phyloP scores from a whole-genome alignment of 2,113 vertebrate species.

The Erythrocercus mccallii region DNA sequence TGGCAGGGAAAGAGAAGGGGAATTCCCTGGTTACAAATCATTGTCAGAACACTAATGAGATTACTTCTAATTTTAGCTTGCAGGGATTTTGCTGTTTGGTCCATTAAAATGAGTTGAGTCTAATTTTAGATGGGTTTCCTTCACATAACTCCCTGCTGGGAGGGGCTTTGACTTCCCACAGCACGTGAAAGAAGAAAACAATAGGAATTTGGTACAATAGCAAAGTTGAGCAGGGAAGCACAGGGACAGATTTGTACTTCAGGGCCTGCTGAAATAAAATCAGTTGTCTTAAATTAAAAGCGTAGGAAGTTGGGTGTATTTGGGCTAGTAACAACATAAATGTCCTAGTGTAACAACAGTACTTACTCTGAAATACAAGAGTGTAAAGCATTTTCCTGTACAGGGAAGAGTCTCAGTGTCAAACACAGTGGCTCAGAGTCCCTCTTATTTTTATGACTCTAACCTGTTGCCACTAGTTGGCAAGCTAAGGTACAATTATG shows the following conservation, averaged over 20 bases:
- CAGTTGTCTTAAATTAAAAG: neutral
- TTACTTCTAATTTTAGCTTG: slow-evolving; percentile 41
- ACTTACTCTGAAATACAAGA: neutral
- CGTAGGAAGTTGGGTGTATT: neutral
- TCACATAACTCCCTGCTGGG: neutral
- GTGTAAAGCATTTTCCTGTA: neutral
- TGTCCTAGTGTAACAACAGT: neutral
- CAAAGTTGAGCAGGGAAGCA: neutral
- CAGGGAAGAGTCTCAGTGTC: neutral
- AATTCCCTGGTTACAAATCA: slow-evolving; percentile 20
- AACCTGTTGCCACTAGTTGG: neutral
- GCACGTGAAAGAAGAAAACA: neutral
- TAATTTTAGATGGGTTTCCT: slow-evolving; percentile 36
- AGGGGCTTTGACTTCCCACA: neutral
- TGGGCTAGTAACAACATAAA: neutral
- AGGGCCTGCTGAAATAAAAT: neutral
- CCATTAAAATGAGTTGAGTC: slow-evolving; percentile 18
- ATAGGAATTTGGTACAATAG: neutral
- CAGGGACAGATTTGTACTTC: neutral
- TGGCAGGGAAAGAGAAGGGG: slow-evolving; percentile 8
- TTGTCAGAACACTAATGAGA: slow-evolving; percentile 20
- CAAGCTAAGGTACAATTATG: neutral
- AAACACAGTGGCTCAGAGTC: neutral
- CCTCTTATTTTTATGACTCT: neutral
- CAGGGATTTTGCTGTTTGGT: slow-evolving; percentile 39